Evolutionary conservation across 2,113 vertebrate species (phyloP).

Genomic region (Campylomormyrus tamandua): DNA sequence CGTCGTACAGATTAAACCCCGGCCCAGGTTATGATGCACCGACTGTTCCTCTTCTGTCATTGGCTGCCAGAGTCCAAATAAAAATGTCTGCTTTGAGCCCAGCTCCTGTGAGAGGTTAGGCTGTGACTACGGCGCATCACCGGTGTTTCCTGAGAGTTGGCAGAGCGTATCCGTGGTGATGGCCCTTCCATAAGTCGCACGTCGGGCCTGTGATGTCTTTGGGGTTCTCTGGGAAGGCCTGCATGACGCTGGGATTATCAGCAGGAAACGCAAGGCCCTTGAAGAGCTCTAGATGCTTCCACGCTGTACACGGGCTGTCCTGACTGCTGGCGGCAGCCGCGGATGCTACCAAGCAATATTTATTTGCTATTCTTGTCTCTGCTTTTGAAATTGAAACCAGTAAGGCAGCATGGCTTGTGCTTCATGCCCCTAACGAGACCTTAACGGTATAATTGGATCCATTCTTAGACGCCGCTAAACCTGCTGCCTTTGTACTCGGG

Average conservation of each 20-base stretch:
- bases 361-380: neutral
- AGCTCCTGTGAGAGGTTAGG: neutral
- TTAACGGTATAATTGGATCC: neutral
- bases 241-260: neutral
- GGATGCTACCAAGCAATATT: neutral
- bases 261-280: neutral
- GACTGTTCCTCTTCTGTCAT: neutral
- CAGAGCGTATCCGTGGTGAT: neutral
- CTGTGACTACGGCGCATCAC: neutral
- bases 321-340: neutral
- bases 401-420: neutral
- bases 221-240: neutral
- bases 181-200: neutral
- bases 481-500: neutral
- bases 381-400: neutral
- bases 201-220: neutral
- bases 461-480: neutral
- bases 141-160: neutral
- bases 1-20: neutral
- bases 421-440: neutral
- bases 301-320: neutral
- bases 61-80: neutral
- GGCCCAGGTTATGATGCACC: neutral
- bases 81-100: neutral
- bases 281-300: neutral